Conservation (phyloP, 2,113 vertebrate genomes). For the Notechis scutatus region DNA sequence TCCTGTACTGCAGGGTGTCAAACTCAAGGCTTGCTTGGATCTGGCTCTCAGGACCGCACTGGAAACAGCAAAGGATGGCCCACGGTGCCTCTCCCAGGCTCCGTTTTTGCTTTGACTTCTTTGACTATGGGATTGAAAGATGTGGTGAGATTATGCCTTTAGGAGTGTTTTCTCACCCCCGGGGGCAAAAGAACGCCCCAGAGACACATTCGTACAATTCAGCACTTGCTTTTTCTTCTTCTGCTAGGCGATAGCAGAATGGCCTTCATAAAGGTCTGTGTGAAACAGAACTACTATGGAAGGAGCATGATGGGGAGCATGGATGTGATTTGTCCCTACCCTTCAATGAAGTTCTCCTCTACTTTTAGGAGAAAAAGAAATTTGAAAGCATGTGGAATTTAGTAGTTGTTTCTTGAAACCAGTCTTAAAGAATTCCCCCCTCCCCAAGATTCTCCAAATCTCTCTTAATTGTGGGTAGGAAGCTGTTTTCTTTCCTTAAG, state of each 20-base stretch:
- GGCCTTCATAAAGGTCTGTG: not conserved
- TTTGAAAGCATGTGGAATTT: not conserved
- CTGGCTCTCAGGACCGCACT: no score
- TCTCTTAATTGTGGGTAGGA: not conserved
- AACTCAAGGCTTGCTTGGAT: no score
- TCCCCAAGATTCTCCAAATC: not conserved
- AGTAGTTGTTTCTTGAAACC: not conserved
- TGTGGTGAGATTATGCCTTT: not conserved
- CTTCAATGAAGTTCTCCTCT: not conserved
- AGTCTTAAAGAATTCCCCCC: not conserved
- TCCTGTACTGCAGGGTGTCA: not conserved
- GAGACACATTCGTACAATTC: not conserved
- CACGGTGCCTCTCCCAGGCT: no score
- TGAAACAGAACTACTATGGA: not conserved
- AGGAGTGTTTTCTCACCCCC: not conserved
- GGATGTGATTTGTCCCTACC: not conserved
- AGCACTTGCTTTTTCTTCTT: not conserved
- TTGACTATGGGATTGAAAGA: not conserved
- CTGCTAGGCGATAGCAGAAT: not conserved
- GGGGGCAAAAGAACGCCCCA: not conserved
- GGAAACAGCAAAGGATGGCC: no score
- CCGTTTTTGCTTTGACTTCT: not conserved
- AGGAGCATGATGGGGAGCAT: not conserved
- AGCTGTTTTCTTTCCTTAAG: not conserved
- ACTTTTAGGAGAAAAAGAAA: not conserved